These are phyloP conservation scores for Nematostella vectensis DNA, from an alignment of 92 coral and sea anemone species.

Conservation along the genomic window DNA sequence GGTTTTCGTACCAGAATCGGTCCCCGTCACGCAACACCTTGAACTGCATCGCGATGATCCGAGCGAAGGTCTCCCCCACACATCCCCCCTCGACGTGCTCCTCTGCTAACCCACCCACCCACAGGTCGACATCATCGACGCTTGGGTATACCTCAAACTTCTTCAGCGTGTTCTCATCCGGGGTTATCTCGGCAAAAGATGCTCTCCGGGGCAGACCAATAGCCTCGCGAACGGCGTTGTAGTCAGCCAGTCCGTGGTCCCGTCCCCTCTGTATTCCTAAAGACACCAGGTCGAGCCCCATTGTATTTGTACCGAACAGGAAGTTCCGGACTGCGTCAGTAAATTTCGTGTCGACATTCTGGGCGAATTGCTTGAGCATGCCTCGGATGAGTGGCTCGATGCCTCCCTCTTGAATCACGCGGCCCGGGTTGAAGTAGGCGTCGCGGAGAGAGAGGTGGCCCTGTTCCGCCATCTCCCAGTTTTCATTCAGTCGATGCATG, in stretches of 20 bases:
- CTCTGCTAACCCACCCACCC: slow-evolving; percentile 96
- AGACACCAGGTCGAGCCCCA: slow-evolving; percentile 85
- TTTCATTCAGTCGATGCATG: slow-evolving; percentile 81
- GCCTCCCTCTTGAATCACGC: slow-evolving; percentile 90
- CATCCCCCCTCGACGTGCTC: slow-evolving; percentile 88
- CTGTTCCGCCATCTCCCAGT: slow-evolving; percentile 72
- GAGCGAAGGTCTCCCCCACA: slow-evolving; percentile 96
- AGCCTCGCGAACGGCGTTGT: slow-evolving; percentile 82
- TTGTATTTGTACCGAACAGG: slow-evolving; percentile 91
- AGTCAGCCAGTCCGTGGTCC: slow-evolving; percentile 93
- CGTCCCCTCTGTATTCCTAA: slow-evolving; percentile 92
- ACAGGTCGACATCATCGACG: slow-evolving; percentile 77
- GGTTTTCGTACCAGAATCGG: slow-evolving; percentile 94
- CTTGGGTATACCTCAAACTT: slow-evolving; percentile 60
- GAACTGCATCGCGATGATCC: slow-evolving; percentile 84
- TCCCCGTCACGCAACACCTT: slow-evolving; percentile 86
- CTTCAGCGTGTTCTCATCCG: slow-evolving; percentile 47
- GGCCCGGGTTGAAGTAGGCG: slow-evolving; percentile 98
- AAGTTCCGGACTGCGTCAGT: slow-evolving; percentile 91
- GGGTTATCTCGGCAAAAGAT: slow-evolving; percentile 70
- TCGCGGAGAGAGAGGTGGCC: slow-evolving; percentile 92
- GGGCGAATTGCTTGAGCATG: slow-evolving; percentile 83
- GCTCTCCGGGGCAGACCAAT: slow-evolving; percentile 57
- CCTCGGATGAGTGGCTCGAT: slow-evolving; percentile 95
- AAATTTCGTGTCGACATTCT: slow-evolving; percentile 77